These are phyloP conservation scores for Andrena praecox DNA, from an alignment of 2,888 invertebrate genomes.

Conservation along the genomic window DNA sequence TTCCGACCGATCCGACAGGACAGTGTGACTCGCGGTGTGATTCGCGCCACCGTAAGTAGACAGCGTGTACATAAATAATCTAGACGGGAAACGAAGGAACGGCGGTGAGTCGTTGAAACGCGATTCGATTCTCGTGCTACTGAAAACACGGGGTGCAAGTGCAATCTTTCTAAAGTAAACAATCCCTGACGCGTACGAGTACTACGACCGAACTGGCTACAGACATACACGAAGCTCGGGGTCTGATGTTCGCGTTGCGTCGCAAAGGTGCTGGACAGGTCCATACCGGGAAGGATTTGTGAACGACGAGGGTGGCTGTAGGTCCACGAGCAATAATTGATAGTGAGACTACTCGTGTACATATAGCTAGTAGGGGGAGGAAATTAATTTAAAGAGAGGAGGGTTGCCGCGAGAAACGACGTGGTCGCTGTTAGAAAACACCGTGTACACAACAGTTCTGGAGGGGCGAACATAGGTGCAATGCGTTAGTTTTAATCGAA, in stretches of 20 bases:
- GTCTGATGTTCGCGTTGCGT: background rate
- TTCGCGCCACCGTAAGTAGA: background rate
- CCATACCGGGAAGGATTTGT: background rate
- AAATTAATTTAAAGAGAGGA: conserved; percentile 25
- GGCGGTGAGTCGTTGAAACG: background rate
- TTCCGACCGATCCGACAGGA: background rate
- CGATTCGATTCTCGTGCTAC: conserved; percentile 25
- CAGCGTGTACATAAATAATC: conserved; percentile 46
- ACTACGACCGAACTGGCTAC: background rate
- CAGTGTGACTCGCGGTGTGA: conserved; percentile 8
- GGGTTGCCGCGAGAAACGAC: conserved; percentile 34
- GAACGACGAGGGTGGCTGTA: conserved; percentile 27
- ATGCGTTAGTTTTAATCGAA: conserved; percentile 64
- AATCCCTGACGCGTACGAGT: background rate
- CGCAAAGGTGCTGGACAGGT: background rate
- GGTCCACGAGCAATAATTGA: conserved; percentile 68
- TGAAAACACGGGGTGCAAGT: conserved; percentile 66
- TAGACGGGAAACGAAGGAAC: conserved; percentile 4
- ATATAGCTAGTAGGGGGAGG: conserved; percentile 35
- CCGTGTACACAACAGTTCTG: conserved; percentile 55
- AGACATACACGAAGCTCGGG: background rate
- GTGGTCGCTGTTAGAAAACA: conserved; percentile 60
- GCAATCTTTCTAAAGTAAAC: conserved; percentile 65
- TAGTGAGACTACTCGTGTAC: conserved; percentile 56
- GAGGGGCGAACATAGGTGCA: conserved; percentile 50